These are phyloP conservation scores for Argyrosomus japonicus DNA, from an alignment of 2,113 vertebrate species.

Conservation along the genomic window DNA sequence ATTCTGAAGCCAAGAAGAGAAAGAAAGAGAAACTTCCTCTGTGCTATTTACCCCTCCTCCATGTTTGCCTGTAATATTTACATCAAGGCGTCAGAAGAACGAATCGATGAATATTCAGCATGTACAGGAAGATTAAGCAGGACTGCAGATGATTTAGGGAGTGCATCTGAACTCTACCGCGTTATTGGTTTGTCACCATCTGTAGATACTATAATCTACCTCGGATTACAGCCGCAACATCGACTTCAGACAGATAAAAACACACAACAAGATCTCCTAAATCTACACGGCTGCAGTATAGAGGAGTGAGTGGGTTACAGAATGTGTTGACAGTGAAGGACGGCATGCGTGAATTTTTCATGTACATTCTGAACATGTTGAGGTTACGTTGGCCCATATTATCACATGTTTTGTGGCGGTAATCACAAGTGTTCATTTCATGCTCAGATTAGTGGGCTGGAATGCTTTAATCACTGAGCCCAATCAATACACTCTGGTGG, in stretches of 20 bases:
- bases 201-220: slow-evolving; percentile 68
- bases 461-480: background rate
- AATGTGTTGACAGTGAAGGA: slow-evolving; percentile 17
- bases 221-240: slow-evolving; percentile 60
- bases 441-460: slow-evolving; percentile 11
- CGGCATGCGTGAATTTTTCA: background rate
- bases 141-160: slow-evolving; percentile 34
- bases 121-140: slow-evolving; percentile 55
- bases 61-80: slow-evolving; percentile 29
- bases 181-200: slow-evolving; percentile 57
- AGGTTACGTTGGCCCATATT: background rate
- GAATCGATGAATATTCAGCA: slow-evolving; percentile 55
- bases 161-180: slow-evolving; percentile 32
- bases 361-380: slow-evolving; percentile 8
- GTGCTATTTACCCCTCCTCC: background rate
- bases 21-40: background rate
- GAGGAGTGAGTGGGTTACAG: slow-evolving; percentile 49
- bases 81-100: slow-evolving; percentile 10
- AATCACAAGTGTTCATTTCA: slow-evolving; percentile 40
- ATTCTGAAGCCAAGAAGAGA: background rate
- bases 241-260: slow-evolving; percentile 50
- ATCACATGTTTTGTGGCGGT: background rate
- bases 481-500: background rate
- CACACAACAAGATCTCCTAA: slow-evolving; percentile 34
- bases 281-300: slow-evolving; percentile 35